Evolutionary conservation across 2,113 vertebrate species (phyloP), one percentile per base, ranked within the genome.

Genomic region (Setophaga coronata): DNA sequence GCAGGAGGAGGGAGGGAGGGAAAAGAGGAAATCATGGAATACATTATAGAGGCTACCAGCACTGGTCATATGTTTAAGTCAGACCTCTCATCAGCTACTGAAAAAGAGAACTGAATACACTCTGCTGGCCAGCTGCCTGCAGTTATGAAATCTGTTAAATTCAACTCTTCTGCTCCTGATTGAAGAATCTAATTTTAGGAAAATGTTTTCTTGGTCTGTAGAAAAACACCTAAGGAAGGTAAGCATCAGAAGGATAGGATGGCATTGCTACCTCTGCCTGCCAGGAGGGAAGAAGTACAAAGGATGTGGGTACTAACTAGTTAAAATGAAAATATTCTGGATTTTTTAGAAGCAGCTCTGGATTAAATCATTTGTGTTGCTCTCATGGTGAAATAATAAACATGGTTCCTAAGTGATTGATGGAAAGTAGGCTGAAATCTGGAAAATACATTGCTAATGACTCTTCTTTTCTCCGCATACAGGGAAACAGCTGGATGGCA

Each of bases 401-500:
- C 38, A 2, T 42, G 47, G 29, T 60, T 94, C 66, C 56, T 53
- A 58, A 43, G 23, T 88, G 88, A 78, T 5, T 93, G 92, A 90
- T 33, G 57, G 36, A 72, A 94, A 82, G 71, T 57, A 86, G 85
- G 80, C 74, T 91, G 80, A 57, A 82, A 82, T 86, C 61, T 87
- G 45, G 54, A 79, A 83, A 58, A 60, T 86, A 67, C 3, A 1
- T 82, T 91, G 67, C 76, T 96, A 89, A 95, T 90, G 83, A 79
- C 45, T 90, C 40, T 97, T 96, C 93, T 94, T 95, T 96, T 96
- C 89, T 96, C 82, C 98, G 71, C 76, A 97, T 65, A 89, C 98
- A 99, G 99, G 99, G 79, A 99, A 99, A 97, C 99, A 99, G 79
- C 98, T 99, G 79, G 99, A 99, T 97, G 99, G 99, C 91, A 99